Evolutionary conservation across 2,888 invertebrate genomes (phyloP), one percentile per base, ranked within the genome.

Genomic region (Ormyrus labotus): DNA sequence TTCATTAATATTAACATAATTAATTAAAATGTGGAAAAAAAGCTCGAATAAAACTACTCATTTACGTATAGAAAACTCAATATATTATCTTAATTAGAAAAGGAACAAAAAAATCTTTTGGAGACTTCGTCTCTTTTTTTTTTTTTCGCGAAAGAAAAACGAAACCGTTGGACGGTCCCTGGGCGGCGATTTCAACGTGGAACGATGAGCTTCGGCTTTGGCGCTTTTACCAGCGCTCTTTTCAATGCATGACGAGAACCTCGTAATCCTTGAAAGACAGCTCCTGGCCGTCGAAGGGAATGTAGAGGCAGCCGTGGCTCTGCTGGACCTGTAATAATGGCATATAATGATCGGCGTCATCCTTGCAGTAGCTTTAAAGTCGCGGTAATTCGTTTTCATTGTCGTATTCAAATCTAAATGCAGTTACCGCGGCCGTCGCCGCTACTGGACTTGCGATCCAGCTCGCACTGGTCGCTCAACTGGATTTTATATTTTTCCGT

Each of bases 231-330:
- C 48, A 19, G 57, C 47, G n/a, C 45, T 67, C 63, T 69, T 69
- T 70, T 87, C 86, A 93, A 87, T 89, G 90, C 84, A 91, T 87
- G 51, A 94, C 93, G 6, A 96, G 92, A 70, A 94, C 93, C 90
- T 96, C 96, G 90, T 96, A 96, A 83, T 94, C 92, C 0, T 91
- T 88, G 81, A 94, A 93, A 76, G 91, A 92, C 83, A 92, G 91
- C 88, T 96, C 96, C 87, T 93, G 93, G 0, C 95, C 95, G 78
- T 92, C 94, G 88, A 87, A 92, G 45, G 92, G 90, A 84, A 92
- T 90, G 85, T 92, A 91, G 7, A 91, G 68, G 74, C 78, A 80
- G 50, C 75, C 77, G 58, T 83, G 83, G 67, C 83, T 83, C 34
- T 58, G 81, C 8, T 83, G 83, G 7, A 83, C 58, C 83, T 83